These are phyloP conservation scores for Malaclemys terrapin DNA, from an alignment of 2,113 vertebrate species.

Conservation along the genomic window DNA sequence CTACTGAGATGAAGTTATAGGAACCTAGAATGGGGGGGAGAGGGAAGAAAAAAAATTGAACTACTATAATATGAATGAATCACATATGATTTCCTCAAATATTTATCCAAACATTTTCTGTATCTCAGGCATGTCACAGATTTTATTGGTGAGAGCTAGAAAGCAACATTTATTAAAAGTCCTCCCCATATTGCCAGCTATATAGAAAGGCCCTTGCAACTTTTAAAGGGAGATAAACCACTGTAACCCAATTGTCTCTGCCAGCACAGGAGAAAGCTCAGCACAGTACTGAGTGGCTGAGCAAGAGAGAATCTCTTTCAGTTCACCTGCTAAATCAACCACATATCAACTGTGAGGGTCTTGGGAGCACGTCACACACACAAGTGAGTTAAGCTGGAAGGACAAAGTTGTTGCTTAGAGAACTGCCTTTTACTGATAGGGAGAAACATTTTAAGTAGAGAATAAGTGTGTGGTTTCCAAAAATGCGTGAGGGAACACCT, in stretches of 20 bases:
- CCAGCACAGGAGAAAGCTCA: background rate
- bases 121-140: background rate
- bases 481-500: no score
- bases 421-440: background rate
- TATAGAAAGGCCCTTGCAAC: background rate
- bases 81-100: background rate
- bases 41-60: background rate
- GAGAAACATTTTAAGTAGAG: background rate
- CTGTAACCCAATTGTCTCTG: background rate
- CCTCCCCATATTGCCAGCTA: background rate
- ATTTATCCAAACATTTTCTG: background rate
- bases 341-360: background rate
- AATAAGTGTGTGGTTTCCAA: no score
- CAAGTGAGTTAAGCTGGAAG: background rate
- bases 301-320: background rate
- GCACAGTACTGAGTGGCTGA: background rate
- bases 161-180: background rate
- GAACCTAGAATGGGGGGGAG: background rate
- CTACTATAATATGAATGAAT: background rate
- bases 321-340: background rate
- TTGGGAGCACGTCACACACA: background rate
- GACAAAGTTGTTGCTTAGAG: background rate
- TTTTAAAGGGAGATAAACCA: background rate
- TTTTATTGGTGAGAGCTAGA: background rate
- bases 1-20: background rate